Percentiles rank a stretch among this genome's conserved stretches.
phyloP scores from a whole-genome alignment of 2,797 vertebrate genomes.

The Halcyon chelicuti region DNA sequence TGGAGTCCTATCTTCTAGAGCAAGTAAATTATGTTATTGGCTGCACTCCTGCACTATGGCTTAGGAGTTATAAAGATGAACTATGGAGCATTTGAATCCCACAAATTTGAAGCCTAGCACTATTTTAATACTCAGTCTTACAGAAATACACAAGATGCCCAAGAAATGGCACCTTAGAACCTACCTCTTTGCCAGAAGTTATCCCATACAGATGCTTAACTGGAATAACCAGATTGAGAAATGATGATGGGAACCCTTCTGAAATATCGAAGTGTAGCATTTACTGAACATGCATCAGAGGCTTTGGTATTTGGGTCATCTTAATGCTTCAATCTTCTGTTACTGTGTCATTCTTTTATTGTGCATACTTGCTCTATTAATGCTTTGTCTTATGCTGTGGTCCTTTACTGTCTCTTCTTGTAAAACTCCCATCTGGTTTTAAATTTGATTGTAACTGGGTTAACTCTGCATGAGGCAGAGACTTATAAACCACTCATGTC shows the following conservation, averaged over 20 bases:
- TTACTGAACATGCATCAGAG: slow-evolving; percentile 22
- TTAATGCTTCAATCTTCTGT: not conserved
- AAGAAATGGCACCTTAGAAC: not conserved
- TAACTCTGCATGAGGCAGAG: not conserved
- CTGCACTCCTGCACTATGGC: not conserved
- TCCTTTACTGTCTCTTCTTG: not conserved
- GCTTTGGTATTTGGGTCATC: slow-evolving; percentile 63
- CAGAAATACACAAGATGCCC: not conserved
- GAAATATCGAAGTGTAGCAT: not conserved
- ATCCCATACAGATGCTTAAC: not conserved
- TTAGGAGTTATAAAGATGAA: not conserved
- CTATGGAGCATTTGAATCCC: not conserved
- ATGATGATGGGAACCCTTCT: not conserved
- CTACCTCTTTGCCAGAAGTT: not conserved
- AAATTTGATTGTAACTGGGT: not conserved
- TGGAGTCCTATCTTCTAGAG: not conserved
- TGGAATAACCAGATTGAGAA: slow-evolving; percentile 48
- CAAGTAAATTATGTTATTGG: not conserved
- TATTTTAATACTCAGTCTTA: not conserved
- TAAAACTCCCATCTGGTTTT: not conserved
- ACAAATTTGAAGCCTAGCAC: not conserved
- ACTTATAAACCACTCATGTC: not conserved
- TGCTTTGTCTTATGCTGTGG: not conserved
- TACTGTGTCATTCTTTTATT: not conserved
- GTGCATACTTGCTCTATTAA: accelerated